Percentiles rank a stretch among this genome's conserved stretches.
phyloP scores from a whole-genome alignment of 2,888 invertebrate genomes.

The Didymodactylos carnosus region DNA sequence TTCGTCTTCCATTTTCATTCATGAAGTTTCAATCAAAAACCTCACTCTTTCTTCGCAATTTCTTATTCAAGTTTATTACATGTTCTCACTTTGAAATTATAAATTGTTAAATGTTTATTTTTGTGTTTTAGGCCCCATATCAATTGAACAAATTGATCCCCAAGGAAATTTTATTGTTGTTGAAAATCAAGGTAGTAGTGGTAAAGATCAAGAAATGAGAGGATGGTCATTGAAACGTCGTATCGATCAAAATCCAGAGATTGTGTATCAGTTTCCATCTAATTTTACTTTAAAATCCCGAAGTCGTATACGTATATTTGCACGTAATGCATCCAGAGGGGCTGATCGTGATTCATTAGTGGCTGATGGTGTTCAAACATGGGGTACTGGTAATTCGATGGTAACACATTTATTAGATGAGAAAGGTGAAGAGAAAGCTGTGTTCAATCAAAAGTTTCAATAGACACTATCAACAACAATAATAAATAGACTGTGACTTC shows the following conservation, averaged over 20 bases:
- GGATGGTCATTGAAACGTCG: slow-evolving; percentile 4
- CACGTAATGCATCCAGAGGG: slow-evolving; percentile 19
- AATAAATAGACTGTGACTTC: no score
- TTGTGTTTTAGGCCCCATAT: slow-evolving; percentile 24
- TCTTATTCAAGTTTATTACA: no score
- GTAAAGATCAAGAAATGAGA: slow-evolving; percentile 16
- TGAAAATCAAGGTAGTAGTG: slow-evolving; percentile 36
- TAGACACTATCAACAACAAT: neutral
- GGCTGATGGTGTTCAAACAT: slow-evolving; percentile 26
- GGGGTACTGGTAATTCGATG: slow-evolving; percentile 37
- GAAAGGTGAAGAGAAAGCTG: slow-evolving; percentile 37
- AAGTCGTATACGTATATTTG: slow-evolving; percentile 23
- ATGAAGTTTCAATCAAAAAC: no score
- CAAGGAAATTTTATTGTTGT: slow-evolving; percentile 37
- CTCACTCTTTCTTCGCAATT: no score
- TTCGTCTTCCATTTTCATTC: no score
- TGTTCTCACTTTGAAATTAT: no score
- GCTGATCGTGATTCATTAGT: slow-evolving; percentile 24
- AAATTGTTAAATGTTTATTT: no score
- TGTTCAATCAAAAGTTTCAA: slow-evolving; percentile 3
- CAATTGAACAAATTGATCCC: slow-evolving; percentile 33
- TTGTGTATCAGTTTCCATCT: slow-evolving; percentile 10
- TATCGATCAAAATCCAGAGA: slow-evolving; percentile 5
- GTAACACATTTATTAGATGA: slow-evolving; percentile 36
- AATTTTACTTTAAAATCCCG: slow-evolving; percentile 6